Evolutionary conservation across 1,140 invertebrate genomes (phyloP).

Genomic region (Euglossa dilemma): DNA sequence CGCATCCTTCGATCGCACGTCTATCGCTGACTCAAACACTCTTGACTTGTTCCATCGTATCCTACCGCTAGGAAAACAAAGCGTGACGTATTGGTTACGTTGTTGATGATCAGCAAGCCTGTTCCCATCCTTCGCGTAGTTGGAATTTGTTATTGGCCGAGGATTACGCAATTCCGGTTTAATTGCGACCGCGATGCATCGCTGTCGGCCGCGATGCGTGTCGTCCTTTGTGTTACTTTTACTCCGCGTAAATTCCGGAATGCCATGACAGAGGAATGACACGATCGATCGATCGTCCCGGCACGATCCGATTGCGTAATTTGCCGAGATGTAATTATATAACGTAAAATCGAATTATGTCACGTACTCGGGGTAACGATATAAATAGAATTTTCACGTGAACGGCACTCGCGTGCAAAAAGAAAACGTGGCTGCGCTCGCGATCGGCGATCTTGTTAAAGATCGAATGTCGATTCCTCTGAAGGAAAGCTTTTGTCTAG

Average conservation of each 20-base stretch:
- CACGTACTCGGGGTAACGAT: conserved; percentile 17
- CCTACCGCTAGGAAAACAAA: neutral
- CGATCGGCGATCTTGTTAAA: neutral
- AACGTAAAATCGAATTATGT: conserved; percentile 37
- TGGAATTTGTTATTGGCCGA: conserved; percentile 19
- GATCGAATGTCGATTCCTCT: no score
- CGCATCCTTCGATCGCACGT: no score
- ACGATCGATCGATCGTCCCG: neutral
- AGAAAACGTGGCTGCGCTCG: neutral
- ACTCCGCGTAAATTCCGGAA: neutral
- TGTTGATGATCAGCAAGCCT: no score
- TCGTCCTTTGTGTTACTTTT: conserved; percentile 20
- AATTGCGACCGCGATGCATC: conserved; percentile 12
- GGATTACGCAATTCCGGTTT: conserved; percentile 2
- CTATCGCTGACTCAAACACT: no score
- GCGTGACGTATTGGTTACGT: neutral
- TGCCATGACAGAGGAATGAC: neutral
- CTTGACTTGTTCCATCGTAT: no score
- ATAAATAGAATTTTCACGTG: conserved; percentile 17
- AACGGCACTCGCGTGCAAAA: neutral
- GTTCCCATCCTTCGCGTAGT: neutral
- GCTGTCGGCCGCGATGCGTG: neutral
- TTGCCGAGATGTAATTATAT: neutral
- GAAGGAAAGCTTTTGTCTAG: no score
- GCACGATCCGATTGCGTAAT: conserved; percentile 16